These are phyloP conservation scores for Protaetia brevitarsis DNA, from an alignment of 1,140 invertebrate species.

Conservation along the genomic window DNA sequence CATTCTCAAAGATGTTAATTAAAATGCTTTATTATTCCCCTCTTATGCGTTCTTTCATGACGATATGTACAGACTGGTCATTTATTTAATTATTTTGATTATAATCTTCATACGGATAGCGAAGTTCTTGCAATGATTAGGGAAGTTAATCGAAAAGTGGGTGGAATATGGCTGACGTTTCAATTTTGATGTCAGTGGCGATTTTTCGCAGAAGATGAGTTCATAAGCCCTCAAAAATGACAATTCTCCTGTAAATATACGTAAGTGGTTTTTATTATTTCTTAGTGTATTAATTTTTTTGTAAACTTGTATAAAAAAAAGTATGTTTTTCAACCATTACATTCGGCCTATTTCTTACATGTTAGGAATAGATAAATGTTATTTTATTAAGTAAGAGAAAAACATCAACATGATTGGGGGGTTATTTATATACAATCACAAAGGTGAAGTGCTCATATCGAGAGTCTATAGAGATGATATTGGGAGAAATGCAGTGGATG, in stretches of 20 bases:
- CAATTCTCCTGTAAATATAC: too few species aligned
- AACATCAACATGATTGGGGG: slow-evolving; percentile 96
- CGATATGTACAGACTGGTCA: neutral
- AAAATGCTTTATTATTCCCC: neutral
- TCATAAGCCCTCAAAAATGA: too few species aligned
- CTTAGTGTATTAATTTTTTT: too few species aligned
- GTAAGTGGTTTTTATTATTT: too few species aligned
- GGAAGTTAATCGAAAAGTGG: slow-evolving; percentile 19
- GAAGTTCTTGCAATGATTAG: slow-evolving; percentile 17
- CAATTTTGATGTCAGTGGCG: too few species aligned
- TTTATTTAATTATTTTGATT: slow-evolving; percentile 12
- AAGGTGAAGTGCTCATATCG: slow-evolving; percentile 99
- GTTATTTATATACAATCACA: slow-evolving; percentile 99
- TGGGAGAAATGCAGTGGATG: slow-evolving; percentile 98
- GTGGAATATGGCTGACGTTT: slow-evolving; percentile 21
- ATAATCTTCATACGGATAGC: slow-evolving; percentile 6
- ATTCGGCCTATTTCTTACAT: too few species aligned
- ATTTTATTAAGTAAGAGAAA: too few species aligned
- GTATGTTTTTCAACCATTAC: too few species aligned
- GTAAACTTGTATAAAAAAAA: too few species aligned
- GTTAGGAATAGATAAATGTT: too few species aligned
- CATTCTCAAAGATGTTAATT: slow-evolving; percentile 15
- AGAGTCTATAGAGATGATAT: slow-evolving; percentile 99
- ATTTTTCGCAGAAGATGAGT: too few species aligned
- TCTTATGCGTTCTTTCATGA: neutral